Evolutionary conservation across 2,113 vertebrate genomes (phyloP), one percentile per base, ranked within the genome.

Genomic region (Dinomys branickii): DNA sequence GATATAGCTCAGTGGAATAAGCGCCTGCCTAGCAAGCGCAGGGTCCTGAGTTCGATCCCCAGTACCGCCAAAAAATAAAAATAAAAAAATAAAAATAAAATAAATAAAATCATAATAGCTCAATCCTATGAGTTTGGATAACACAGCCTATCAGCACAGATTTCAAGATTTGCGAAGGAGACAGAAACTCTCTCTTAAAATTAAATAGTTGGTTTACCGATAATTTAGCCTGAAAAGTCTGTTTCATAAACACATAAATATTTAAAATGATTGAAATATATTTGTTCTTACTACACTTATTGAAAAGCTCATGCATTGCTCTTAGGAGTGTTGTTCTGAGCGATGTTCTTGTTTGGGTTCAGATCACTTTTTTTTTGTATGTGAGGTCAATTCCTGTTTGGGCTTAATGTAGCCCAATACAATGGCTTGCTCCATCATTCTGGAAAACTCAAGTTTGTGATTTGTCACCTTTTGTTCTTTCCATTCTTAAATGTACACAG

Each of bases 31-130:
- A n/a, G n/a, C n/a, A n/a, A n/a, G n/a, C n/a, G n/a, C n/a, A n/a
- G n/a, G n/a, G n/a, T n/a, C n/a, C n/a, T n/a, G n/a, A n/a, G n/a
- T n/a, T n/a, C n/a, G n/a, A n/a, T n/a, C n/a, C n/a, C n/a, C n/a
- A n/a, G n/a, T n/a, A n/a, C n/a, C n/a, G n/a, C n/a, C n/a, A n/a
- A n/a, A n/a, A n/a, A n/a, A n/a, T n/a, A n/a, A n/a, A n/a, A 97
- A 96, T 97, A 97, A 96, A 97, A 97, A 94, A 97, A 96, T 97
- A 97, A 96, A 97, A 97, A 94, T 97, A 96, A 97, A 97, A 94
- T 96, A 97, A 96, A 97, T 97, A 96, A 97, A 97, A 94, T 97
- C 65, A 47, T 91, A 94, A 92, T 58, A 97, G 88, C 80, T 98
- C 96, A 95, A 88, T 95, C 50, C n/a, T 87, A 50, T 81, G 75